Base-by-base conservation (phyloP, 2,797 vertebrate species). In the Euphonia xanthogaster region DNA sequence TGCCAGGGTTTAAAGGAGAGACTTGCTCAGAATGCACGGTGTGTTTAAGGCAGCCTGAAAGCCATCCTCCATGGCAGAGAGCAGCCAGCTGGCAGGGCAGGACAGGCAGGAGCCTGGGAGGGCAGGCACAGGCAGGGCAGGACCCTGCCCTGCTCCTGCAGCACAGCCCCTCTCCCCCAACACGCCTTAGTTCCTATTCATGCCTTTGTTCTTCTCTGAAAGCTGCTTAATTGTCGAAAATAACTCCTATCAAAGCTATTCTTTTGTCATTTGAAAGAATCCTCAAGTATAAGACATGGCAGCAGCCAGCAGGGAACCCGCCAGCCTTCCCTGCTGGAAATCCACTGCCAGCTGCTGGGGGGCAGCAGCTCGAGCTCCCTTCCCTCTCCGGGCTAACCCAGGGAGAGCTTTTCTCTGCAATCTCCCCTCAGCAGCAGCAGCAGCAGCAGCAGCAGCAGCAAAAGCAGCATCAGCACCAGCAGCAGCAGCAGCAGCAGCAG, bases 241-340 rank as follows among this genome's bases (percentile, higher is more conserved):
- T 68, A 88, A 82, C 84, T 92, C 81, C 72, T 88, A 87, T 58
- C 90, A 90, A 90, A 90, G 83, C 76, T 48, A 58, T 39, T 94
- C 51, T 40, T 40, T 86, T 37, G 62, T 66, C 68, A 63, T 81
- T 88, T 79, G 88, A 76, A 86, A 86, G 58, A 87, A 90, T 58
- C 68, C 50, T 53, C 60, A 72, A 88, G 48, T 14, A 95, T 3
- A 16, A 85, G 88, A 23, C 24, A 13, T 62, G 95, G 92, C 95
- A 95, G 88, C 71, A 90, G 86, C 33, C 95, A 96, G 95, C 94
- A 76, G 94, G 94, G 89, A 92, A 80, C 31, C 72, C 1, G 3
- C 19, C 63, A 80, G 88, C 54, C 72, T 47, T 92, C 95, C 72
- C 93, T 83, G 94, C 82, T 93, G 96, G 94, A 95, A 86, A 66